Conservation (phyloP, 1,140 invertebrate genomes). For the Neuroterus valhalla region DNA sequence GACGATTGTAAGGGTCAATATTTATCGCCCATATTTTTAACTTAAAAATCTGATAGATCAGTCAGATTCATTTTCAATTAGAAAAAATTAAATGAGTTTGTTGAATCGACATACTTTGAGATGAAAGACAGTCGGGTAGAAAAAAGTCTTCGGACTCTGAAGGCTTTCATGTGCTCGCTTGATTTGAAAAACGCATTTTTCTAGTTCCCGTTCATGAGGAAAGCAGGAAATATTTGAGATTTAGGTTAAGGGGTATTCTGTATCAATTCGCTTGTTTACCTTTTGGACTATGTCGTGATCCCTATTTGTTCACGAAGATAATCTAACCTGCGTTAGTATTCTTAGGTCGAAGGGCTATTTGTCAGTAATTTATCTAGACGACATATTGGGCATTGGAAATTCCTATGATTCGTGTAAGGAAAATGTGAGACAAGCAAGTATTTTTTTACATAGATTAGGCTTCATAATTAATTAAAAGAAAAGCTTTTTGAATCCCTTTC, state of each 20-base stretch:
- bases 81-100: conserved; percentile 51
- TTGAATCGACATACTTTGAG: conserved; percentile 48
- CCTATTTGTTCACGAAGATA: conserved; percentile 32
- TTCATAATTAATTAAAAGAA: conserved; percentile 33
- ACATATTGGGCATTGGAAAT: neutral
- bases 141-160: conserved; percentile 36
- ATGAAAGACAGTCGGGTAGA: no score
- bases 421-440: neutral
- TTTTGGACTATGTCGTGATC: conserved; percentile 40
- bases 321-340: neutral
- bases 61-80: conserved; percentile 52
- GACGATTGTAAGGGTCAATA: neutral
- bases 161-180: conserved; percentile 47
- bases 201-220: conserved; percentile 36
- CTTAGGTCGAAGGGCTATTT: conserved; percentile 13
- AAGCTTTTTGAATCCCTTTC: neutral
- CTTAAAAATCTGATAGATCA: conserved; percentile 36
- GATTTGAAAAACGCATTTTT: no score
- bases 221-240: conserved; percentile 45
- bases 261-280: conserved; percentile 49
- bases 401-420: neutral
- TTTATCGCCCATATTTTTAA: conserved; percentile 34
- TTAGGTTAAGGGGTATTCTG: conserved; percentile 40
- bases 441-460: conserved; percentile 11
- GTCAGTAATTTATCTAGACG: conserved; percentile 32